Percentiles rank a stretch among this genome's conserved stretches.
phyloP scores from a whole-genome alignment of 2,113 vertebrate genomes.

The Nannospalax galili region DNA sequence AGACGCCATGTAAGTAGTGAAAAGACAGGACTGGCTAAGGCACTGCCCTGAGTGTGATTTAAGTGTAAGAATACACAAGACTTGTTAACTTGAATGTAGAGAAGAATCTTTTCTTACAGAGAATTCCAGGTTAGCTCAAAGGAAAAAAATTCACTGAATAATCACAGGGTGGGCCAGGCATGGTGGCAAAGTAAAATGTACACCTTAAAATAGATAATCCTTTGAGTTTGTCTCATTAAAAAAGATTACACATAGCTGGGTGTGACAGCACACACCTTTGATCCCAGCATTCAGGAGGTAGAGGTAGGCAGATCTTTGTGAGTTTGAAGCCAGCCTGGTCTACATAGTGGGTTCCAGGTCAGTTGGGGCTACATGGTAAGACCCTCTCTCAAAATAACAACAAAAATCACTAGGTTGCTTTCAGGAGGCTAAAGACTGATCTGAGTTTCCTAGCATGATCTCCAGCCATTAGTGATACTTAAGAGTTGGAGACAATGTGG shows the following conservation, averaged over 20 bases:
- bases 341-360: no score
- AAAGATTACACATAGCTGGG: no score
- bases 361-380: no score
- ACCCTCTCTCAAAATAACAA: no score
- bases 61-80: background rate
- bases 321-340: no score
- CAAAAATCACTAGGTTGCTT: no score
- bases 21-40: background rate
- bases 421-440: background rate
- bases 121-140: background rate
- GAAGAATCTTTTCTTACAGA: background rate
- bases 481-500: background rate
- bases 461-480: background rate
- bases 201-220: no score
- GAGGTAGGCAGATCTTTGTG: no score
- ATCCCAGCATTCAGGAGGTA: no score
- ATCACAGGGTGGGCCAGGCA: background rate
- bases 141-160: conserved; percentile 7
- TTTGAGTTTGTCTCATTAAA: no score
- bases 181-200: background rate
- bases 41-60: background rate
- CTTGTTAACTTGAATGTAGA: background rate
- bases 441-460: background rate
- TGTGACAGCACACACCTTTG: no score
- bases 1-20: background rate